Conservation (phyloP, 1,140 invertebrate species). For the Heliconius hewitsoni region DNA sequence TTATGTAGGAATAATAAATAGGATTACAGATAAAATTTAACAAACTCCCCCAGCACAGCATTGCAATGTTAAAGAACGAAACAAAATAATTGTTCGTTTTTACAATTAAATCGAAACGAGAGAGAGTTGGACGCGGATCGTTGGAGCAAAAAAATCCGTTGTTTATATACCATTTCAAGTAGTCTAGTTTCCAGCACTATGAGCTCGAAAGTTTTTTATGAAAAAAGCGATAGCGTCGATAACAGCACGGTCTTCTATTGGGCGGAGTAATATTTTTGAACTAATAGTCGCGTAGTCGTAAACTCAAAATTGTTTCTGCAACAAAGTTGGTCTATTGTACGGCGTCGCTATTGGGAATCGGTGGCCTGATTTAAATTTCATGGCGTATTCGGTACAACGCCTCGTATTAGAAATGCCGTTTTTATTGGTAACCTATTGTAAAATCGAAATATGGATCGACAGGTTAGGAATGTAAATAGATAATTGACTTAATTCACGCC, state of each 20-base stretch:
- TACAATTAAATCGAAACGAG: background rate
- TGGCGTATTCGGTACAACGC: slow-evolving; percentile 30
- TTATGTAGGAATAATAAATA: background rate
- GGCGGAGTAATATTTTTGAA: slow-evolving; percentile 41
- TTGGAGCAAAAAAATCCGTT: background rate
- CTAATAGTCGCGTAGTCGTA: slow-evolving; percentile 43
- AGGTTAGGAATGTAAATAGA: background rate
- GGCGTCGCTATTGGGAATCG: slow-evolving; percentile 36
- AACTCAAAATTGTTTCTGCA: slow-evolving; percentile 43
- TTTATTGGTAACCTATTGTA: background rate
- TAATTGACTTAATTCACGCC: background rate
- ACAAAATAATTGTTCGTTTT: slow-evolving; percentile 7
- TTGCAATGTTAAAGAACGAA: background rate
- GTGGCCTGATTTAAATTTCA: slow-evolving; percentile 42
- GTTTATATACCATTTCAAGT: slow-evolving; percentile 16
- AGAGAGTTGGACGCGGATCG: background rate
- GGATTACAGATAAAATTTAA: background rate
- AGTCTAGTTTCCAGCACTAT: slow-evolving; percentile 17
- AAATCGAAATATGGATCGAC: background rate
- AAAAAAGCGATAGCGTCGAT: slow-evolving; percentile 36
- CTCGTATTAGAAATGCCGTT: slow-evolving; percentile 37
- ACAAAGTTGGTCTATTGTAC: slow-evolving; percentile 42
- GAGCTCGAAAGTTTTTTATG: slow-evolving; percentile 37
- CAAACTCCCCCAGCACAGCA: background rate
- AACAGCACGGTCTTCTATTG: slow-evolving; percentile 28